These are phyloP conservation scores for Halisarca cf. caerulea DNA, from an alignment of 37 sponge, comb jelly and placozoan species.

Conservation along the genomic window DNA sequence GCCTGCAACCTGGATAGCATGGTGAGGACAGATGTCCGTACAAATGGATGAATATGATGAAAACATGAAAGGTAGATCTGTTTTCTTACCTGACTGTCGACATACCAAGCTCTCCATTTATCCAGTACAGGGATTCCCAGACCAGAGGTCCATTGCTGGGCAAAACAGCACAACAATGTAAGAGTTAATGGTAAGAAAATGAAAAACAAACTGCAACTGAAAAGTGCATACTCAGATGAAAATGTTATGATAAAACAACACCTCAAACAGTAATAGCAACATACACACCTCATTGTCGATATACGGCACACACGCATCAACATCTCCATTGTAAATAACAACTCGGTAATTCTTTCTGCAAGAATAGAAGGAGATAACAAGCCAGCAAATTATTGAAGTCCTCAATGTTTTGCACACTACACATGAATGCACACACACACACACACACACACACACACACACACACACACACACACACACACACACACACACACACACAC, in stretches of 20 bases:
- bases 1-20: conserved; percentile 73
- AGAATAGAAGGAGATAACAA: too few species aligned
- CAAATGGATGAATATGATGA: neutral
- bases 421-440: conserved; percentile 4
- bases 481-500: conserved; percentile 1
- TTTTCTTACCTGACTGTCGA: conserved; percentile 65
- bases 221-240: too few species aligned
- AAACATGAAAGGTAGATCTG: neutral
- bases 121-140: conserved; percentile 48
- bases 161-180: too few species aligned
- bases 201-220: too few species aligned
- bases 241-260: too few species aligned
- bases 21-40: neutral
- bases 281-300: conserved; percentile 66
- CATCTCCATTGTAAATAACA: conserved; percentile 83
- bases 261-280: neutral
- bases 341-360: conserved; percentile 65
- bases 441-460: conserved; percentile 15
- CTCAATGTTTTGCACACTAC: too few species aligned
- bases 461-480: neutral
- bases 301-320: conserved; percentile 84
- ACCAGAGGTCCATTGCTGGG: conserved; percentile 72
- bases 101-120: conserved; percentile 73
- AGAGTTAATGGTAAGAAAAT: too few species aligned
- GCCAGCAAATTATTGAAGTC: too few species aligned